Conservation (phyloP, 2,797 vertebrate genomes). For the Nyctalus aviator region DNA sequence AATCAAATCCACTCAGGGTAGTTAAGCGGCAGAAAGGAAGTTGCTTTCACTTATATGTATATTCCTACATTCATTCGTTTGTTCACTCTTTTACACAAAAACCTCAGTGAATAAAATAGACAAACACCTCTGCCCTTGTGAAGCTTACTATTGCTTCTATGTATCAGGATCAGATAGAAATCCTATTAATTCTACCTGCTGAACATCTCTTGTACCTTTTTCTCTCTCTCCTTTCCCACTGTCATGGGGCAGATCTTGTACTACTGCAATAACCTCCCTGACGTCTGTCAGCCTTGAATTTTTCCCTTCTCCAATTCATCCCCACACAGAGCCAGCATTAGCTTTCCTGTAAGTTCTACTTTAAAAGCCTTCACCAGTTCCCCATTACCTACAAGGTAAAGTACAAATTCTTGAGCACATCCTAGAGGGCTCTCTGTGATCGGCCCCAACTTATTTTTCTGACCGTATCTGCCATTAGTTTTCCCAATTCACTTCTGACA, state of each 20-base stretch:
- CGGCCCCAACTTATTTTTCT: background rate
- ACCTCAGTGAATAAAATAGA: conserved; percentile 29
- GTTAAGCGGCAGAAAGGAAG: background rate
- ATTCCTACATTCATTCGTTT: background rate
- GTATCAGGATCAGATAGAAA: background rate
- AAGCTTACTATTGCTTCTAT: background rate
- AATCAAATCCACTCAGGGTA: background rate
- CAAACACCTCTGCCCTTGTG: background rate
- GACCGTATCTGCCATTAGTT: background rate
- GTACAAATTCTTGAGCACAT: background rate
- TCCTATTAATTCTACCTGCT: background rate
- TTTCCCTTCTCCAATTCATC: background rate
- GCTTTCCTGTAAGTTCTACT: background rate
- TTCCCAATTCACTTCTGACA: conserved; percentile 19
- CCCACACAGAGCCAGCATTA: background rate
- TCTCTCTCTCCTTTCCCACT: background rate
- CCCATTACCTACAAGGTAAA: background rate
- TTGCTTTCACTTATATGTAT: background rate
- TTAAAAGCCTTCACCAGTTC: background rate
- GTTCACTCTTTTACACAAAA: background rate
- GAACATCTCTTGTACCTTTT: background rate
- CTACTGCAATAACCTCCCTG: background rate
- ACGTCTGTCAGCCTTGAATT: background rate
- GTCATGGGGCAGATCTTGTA: background rate
- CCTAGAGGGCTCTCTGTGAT: background rate